Evolutionary conservation across 2,888 invertebrate genomes (phyloP).

Genomic region (Cheilosia grossa): DNA sequence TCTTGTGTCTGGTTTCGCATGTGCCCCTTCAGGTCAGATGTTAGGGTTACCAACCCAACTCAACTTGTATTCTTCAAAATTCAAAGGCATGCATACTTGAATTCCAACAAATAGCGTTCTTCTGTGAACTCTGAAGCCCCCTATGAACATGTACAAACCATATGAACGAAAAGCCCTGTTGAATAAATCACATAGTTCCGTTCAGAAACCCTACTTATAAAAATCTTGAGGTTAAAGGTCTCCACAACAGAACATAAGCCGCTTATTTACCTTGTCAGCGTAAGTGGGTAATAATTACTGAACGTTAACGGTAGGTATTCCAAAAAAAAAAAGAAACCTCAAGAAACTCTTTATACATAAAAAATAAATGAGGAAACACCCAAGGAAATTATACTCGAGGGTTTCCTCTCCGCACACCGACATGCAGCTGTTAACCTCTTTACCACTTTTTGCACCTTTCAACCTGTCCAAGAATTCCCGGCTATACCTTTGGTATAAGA

Average conservation of each 20-base stretch:
- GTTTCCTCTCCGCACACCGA: conserved; percentile 9
- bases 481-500: not conserved
- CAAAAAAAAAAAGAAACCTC: not conserved
- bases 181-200: not conserved
- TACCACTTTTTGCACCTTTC: conserved; percentile 14
- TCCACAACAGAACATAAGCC: not conserved
- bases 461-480: conserved; percentile 35
- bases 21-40: too few species aligned
- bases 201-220: not conserved
- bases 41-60: too few species aligned
- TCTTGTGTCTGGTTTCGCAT: too few species aligned
- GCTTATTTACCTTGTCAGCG: not conserved
- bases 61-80: too few species aligned
- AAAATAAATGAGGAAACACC: not conserved
- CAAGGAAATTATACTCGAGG: conserved; percentile 14
- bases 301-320: not conserved
- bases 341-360: not conserved
- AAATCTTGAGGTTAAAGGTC: not conserved
- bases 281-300: conserved; percentile 7
- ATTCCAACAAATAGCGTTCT: too few species aligned
- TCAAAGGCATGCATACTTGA: too few species aligned
- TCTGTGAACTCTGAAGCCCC: too few species aligned
- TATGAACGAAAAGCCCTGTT: not conserved
- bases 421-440: conserved; percentile 29
- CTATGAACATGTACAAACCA: not conserved